Percentiles rank a stretch among this genome's conserved stretches.
Evolutionary conservation across 2,888 invertebrate genomes (phyloP).

Genomic region (Timema cristinae): DNA sequence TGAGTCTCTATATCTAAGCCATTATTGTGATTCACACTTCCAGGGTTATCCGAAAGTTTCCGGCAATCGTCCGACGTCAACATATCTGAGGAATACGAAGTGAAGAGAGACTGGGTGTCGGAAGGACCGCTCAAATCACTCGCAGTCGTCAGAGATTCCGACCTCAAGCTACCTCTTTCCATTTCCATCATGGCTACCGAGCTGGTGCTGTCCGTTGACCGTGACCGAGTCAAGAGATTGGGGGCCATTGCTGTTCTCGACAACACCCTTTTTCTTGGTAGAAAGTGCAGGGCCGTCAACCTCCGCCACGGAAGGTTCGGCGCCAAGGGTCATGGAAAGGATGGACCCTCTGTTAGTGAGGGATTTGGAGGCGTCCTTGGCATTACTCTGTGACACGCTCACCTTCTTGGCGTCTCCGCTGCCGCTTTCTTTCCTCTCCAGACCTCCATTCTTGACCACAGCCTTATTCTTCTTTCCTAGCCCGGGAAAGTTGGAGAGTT

Average conservation of each 20-base stretch:
- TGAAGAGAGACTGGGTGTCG: constrained; percentile 22
- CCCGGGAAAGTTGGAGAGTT: constrained; percentile 57
- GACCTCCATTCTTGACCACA: constrained; percentile 40
- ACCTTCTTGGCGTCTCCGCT: constrained; percentile 46
- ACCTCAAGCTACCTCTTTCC: constrained; percentile 5
- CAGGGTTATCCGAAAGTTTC: not conserved
- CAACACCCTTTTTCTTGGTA: constrained; percentile 11
- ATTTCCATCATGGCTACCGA: constrained; percentile 10
- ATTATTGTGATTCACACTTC: no score
- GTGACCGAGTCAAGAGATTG: constrained; percentile 16
- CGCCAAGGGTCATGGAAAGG: constrained; percentile 38
- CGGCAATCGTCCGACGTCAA: constrained; percentile 15
- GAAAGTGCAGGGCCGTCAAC: constrained; percentile 44
- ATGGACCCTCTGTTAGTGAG: constrained; percentile 46
- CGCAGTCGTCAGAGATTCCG: constrained; percentile 19
- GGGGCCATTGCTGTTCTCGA: constrained; percentile 21
- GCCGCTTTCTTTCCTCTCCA: constrained; percentile 46
- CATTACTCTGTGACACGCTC: constrained; percentile 37
- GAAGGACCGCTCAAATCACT: constrained; percentile 23
- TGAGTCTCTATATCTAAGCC: constrained; percentile 21
- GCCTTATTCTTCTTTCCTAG: constrained; percentile 57
- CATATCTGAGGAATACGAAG: constrained; percentile 24
- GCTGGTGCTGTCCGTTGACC: constrained; percentile 18
- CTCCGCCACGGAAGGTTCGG: constrained; percentile 24
- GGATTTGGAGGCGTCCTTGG: constrained; percentile 40